A percentile compares a stretch with the other conserved stretches of the same genome.
Conservation (phyloP, 2,797 vertebrate species). For the Phalloptychus januarius region DNA sequence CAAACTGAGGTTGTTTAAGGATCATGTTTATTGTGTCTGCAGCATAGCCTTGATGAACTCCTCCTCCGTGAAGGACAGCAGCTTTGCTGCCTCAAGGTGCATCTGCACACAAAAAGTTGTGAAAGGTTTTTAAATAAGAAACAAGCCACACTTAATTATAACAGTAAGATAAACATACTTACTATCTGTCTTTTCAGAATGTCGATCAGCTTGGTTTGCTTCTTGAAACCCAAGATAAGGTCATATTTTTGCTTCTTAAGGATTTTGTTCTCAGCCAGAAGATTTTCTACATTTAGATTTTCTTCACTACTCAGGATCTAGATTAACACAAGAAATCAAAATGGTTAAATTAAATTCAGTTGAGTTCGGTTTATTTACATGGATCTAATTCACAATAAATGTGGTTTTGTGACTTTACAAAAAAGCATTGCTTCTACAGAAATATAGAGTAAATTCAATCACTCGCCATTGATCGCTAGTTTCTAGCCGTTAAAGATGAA, state of each 20-base stretch:
- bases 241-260: constrained; percentile 94
- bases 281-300: constrained; percentile 84
- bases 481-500: too few relatives aligned
- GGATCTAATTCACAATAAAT: not conserved
- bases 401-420: not conserved
- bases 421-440: not conserved
- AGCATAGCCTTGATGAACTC: constrained; percentile 95
- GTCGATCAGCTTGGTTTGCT: constrained; percentile 94
- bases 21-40: constrained; percentile 76
- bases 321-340: constrained; percentile 13
- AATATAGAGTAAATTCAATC: not conserved
- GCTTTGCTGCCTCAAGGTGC: constrained; percentile 95
- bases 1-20: not conserved
- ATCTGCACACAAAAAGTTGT: constrained; percentile 77
- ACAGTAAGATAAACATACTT: constrained; percentile 24
- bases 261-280: constrained; percentile 91
- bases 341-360: not conserved
- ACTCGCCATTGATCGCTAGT: too few relatives aligned
- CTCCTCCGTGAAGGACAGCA: constrained; percentile 95
- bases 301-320: constrained; percentile 87
- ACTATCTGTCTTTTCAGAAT: constrained; percentile 97
- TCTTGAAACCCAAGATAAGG: constrained; percentile 91
- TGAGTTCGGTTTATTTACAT: not conserved
- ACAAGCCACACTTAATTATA: not conserved
- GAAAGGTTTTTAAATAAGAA: not conserved